Percentiles rank a stretch among this genome's conserved stretches.
phyloP scores from a whole-genome alignment of 2,888 invertebrate genomes.

The Eilema sororculum region DNA sequence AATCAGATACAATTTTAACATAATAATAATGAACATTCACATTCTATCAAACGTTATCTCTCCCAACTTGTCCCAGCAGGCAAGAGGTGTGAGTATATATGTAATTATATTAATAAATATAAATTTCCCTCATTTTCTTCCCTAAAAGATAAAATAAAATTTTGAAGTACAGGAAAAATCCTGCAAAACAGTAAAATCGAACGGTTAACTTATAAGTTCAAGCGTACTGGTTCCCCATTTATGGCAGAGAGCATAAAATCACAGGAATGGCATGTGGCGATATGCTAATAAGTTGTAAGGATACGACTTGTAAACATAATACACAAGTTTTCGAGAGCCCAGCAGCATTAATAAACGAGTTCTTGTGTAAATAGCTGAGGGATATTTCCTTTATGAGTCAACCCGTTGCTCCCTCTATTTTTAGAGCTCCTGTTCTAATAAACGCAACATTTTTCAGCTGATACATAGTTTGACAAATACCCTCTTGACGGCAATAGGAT shows the following conservation, averaged over 20 bases:
- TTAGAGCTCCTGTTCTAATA: background rate
- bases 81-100: no score
- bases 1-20: background rate
- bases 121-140: background rate
- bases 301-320: background rate
- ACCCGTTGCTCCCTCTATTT: background rate
- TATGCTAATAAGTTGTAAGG: constrained; percentile 4
- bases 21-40: no score
- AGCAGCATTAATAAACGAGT: background rate
- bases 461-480: no score
- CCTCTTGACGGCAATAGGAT: no score
- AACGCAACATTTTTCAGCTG: no score
- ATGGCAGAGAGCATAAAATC: background rate
- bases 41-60: no score
- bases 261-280: background rate
- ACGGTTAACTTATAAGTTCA: background rate
- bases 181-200: background rate
- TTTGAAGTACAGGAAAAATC: background rate
- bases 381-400: background rate
- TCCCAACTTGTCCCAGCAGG: no score
- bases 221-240: background rate
- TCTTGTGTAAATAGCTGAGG: background rate
- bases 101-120: no score
- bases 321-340: background rate
- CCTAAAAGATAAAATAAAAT: background rate